Evolutionary conservation across 2,888 invertebrate genomes (phyloP).

Genomic region (Trissonchulus latispiculum): DNA sequence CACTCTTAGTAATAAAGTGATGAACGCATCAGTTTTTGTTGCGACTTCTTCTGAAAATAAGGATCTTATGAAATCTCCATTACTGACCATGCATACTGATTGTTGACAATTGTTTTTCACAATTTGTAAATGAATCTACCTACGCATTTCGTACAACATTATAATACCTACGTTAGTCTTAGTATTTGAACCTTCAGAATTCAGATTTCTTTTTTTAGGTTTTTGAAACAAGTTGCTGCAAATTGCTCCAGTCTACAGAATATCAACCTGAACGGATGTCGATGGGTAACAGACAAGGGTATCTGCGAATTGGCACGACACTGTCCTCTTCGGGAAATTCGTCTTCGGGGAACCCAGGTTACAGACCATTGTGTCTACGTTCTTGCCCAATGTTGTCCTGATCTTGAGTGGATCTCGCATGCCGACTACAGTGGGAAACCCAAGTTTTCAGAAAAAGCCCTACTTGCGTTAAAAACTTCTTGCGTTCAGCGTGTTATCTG

Average conservation of each 20-base stretch:
- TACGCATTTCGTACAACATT: too few species aligned
- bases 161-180: too few species aligned
- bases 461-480: constrained; percentile 36
- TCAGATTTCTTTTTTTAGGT: too few species aligned
- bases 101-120: too few species aligned
- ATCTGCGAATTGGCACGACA: constrained; percentile 36
- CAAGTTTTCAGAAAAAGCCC: constrained; percentile 38
- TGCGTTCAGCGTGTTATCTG: constrained; percentile 41
- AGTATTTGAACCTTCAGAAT: too few species aligned
- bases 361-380: constrained; percentile 39
- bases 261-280: constrained; percentile 41
- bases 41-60: too few species aligned
- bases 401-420: constrained; percentile 40
- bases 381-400: constrained; percentile 39
- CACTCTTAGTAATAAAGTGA: too few species aligned
- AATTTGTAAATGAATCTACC: too few species aligned
- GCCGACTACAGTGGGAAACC: constrained; percentile 38
- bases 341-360: constrained; percentile 39
- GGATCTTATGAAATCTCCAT: too few species aligned
- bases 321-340: constrained; percentile 36
- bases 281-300: constrained; percentile 39
- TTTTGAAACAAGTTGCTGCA: constrained; percentile 35
- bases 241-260: constrained; percentile 32
- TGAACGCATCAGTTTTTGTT: too few species aligned
- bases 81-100: too few species aligned